Evolutionary conservation across 2,888 invertebrate genomes (phyloP), one percentile per base, ranked within the genome.

Genomic region (Automeris io): DNA sequence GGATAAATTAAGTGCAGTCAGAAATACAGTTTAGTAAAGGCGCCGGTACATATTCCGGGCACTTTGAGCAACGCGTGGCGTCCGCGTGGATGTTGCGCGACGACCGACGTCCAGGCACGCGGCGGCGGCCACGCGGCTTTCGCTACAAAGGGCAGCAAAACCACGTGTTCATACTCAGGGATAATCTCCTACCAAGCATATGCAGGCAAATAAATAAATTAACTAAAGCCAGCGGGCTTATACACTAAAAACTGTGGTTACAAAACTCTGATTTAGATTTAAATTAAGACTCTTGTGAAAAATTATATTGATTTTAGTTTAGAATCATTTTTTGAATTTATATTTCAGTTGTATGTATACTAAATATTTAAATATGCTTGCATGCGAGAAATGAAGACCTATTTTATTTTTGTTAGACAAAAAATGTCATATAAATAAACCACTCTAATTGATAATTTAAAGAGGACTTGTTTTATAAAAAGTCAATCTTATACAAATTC

Each of bases 171-270:
- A 37, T 55, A 48, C 58, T 66, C 66, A 37, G 41, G 68, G 80
- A 79, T 82, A 80, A 82, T 80, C 82, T 61, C 58, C 42, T 45
- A 54, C n/a, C 56, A 52, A 70, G 60, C 80, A 70, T 72, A 75
- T 66, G 79, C 79, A 67, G 57, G 51, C 75, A 78, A 82, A 83
- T 82, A 82, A 83, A 83, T 83, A 79, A 81, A 83, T 81, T 81
- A 83, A 80, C 70, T 61, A 60, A 69, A 78, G 61, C 68, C 57
- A 46, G 57, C 49, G 57, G 55, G 58, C 60, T 61, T 56, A 41
- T 45, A 47, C 39, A 39, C 39, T 57, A 59, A 57, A 61, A 57
- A 57, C 47, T 51, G 46, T 41, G 47, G 51, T 54, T 49, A 45
- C 37, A 35, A 26, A 46, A 40, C 43, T 43, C 53, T 50, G 57